These are phyloP conservation scores for Dolichopus griseipennis DNA, from an alignment of 2,888 invertebrate genomes.

Conservation along the genomic window DNA sequence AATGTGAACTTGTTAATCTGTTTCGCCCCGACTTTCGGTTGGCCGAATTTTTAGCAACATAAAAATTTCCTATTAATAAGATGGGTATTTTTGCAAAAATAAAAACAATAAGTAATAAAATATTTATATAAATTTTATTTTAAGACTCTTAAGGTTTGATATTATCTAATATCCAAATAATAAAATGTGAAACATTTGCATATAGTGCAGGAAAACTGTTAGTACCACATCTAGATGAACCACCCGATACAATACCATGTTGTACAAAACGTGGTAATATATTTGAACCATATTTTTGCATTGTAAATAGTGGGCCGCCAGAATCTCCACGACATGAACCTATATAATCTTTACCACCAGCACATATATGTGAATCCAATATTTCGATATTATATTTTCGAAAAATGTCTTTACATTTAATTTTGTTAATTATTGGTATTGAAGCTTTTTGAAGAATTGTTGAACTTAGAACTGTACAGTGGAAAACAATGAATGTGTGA, in stretches of 20 bases:
- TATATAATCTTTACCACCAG: constrained; percentile 41
- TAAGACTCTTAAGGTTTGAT: constrained; percentile 21
- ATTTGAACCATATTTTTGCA: constrained; percentile 21
- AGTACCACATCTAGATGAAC: constrained; percentile 46
- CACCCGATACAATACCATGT: constrained; percentile 55
- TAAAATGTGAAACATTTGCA: constrained; percentile 45
- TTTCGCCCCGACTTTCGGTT: too few species aligned
- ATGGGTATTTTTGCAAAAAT: too few species aligned
- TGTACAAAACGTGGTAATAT: constrained; percentile 30
- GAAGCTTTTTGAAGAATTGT: not conserved
- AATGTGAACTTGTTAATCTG: too few species aligned
- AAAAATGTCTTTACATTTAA: not conserved
- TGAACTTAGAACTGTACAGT: not conserved
- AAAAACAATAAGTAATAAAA: too few species aligned
- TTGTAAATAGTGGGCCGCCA: constrained; percentile 30
- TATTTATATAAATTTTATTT: too few species aligned
- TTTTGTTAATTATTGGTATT: not conserved
- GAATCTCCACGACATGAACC: constrained; percentile 24
- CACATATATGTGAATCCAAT: constrained; percentile 44
- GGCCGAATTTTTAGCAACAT: too few species aligned
- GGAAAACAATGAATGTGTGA: too few species aligned
- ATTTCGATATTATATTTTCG: constrained; percentile 18
- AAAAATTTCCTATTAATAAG: too few species aligned
- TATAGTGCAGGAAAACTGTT: constrained; percentile 47
- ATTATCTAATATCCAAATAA: constrained; percentile 48